phyloP scores from a whole-genome alignment of 2,113 vertebrate genomes.

The Nestor notabilis region DNA sequence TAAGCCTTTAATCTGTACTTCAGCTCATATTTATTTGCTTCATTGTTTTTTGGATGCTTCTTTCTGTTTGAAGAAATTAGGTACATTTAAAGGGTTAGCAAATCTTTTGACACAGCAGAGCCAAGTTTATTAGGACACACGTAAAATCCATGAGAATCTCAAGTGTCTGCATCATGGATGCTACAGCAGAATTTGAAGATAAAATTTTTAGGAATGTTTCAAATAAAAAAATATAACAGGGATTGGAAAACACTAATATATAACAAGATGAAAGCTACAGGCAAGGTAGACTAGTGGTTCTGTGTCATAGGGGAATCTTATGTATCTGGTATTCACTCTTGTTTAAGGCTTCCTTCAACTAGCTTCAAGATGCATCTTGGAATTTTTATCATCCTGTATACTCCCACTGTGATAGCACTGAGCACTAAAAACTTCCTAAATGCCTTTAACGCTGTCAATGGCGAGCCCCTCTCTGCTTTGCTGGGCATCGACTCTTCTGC shows the following conservation, averaged over 20 bases:
- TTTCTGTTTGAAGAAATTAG: not conserved
- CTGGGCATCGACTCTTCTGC: not conserved
- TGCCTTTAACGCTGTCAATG: not conserved
- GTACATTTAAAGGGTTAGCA: not conserved
- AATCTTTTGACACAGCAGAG: not conserved
- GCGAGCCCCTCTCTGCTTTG: not conserved
- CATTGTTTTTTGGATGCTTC: not conserved
- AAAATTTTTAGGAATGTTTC: not conserved
- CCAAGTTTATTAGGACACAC: rapidly evolving
- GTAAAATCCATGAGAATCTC: not conserved
- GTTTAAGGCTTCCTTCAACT: not conserved
- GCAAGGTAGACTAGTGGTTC: not conserved
- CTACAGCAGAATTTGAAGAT: not conserved
- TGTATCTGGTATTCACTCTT: not conserved
- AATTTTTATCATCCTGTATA: not conserved
- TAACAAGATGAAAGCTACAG: not conserved
- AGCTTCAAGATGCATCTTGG: not conserved
- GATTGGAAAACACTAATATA: not conserved
- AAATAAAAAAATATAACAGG: too few species aligned
- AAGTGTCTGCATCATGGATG: not conserved
- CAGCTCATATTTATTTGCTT: not conserved
- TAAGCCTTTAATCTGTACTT: not conserved
- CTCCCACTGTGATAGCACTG: not conserved
- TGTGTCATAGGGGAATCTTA: not conserved
- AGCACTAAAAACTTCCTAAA: not conserved